Percentiles rank a stretch among this genome's conserved stretches.
Conservation (phyloP, 2,888 invertebrate genomes). For the Melanostoma scalare region DNA sequence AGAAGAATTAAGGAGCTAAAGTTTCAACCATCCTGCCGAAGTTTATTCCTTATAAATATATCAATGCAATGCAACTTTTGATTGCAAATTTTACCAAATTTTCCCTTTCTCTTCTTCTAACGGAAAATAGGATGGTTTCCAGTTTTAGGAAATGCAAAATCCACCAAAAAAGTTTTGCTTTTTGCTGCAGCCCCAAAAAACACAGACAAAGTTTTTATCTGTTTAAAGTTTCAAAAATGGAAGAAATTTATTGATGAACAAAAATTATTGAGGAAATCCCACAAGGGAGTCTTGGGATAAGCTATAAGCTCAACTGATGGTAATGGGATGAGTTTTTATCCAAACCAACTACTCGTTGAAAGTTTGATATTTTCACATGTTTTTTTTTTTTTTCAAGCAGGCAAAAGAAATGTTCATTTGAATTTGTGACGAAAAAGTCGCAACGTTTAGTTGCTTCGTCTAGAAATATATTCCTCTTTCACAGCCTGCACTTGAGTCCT, state of each 20-base stretch:
- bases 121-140: background rate
- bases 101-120: slow-evolving; percentile 8
- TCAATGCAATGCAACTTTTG: slow-evolving; percentile 68
- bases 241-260: slow-evolving; percentile 26
- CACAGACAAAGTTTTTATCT: slow-evolving; percentile 29
- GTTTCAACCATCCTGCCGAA: slow-evolving; percentile 31
- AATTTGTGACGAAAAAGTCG: too few species aligned
- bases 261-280: slow-evolving; percentile 23
- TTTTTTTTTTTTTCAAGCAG: too few species aligned
- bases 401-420: too few species aligned
- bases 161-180: slow-evolving; percentile 10
- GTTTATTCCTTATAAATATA: slow-evolving; percentile 69
- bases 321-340: too few species aligned
- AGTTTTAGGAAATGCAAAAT: slow-evolving; percentile 24
- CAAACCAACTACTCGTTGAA: too few species aligned
- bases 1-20: background rate
- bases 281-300: background rate
- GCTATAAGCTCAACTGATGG: too few species aligned
- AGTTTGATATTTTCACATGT: too few species aligned
- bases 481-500: too few species aligned
- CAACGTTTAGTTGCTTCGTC: too few species aligned
- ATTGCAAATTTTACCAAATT: slow-evolving; percentile 49
- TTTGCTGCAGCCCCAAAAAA: slow-evolving; percentile 6
- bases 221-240: slow-evolving; percentile 7
- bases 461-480: too few species aligned